Evolutionary conservation across 2,888 invertebrate genomes (phyloP).

Genomic region (Melanargia galathea): DNA sequence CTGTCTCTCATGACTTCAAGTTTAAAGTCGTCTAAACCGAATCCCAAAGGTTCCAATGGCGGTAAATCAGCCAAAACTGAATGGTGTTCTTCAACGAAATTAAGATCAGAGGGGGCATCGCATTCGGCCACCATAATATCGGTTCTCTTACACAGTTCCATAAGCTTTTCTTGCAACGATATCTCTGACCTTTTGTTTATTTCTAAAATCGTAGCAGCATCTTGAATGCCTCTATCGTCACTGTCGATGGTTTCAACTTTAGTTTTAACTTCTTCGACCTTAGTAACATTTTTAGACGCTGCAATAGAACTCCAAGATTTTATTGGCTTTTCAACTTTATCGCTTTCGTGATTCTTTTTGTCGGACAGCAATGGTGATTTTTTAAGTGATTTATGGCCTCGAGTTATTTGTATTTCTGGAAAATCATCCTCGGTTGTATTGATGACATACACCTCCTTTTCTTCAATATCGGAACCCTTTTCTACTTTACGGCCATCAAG

Average conservation of each 20-base stretch:
- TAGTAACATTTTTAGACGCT: constrained; percentile 61
- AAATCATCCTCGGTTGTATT: constrained; percentile 73
- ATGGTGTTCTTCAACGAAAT: constrained; percentile 76
- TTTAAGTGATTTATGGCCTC: constrained; percentile 62
- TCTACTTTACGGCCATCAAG: constrained; percentile 57
- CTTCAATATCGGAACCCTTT: constrained; percentile 53
- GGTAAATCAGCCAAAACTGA: constrained; percentile 65
- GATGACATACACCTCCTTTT: constrained; percentile 74
- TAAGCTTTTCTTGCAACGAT: constrained; percentile 70
- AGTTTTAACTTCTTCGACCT: constrained; percentile 44
- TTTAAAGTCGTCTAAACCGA: constrained; percentile 72
- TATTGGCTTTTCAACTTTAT: constrained; percentile 56
- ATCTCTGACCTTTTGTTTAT: constrained; percentile 44
- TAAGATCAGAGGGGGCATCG: constrained; percentile 69
- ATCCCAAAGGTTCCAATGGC: constrained; percentile 67
- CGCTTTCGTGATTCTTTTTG: constrained; percentile 45
- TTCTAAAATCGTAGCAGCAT: constrained; percentile 35
- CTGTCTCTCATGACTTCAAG: constrained; percentile 75
- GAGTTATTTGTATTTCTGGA: constrained; percentile 75
- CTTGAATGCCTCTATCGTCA: constrained; percentile 34
- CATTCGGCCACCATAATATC: constrained; percentile 78
- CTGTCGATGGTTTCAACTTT: constrained; percentile 36
- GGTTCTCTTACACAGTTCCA: constrained; percentile 71
- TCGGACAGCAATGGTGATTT: constrained; percentile 61
- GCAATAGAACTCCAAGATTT: constrained; percentile 82